Conservation (phyloP, 2,113 vertebrate species). For the Spea multiplicata region DNA sequence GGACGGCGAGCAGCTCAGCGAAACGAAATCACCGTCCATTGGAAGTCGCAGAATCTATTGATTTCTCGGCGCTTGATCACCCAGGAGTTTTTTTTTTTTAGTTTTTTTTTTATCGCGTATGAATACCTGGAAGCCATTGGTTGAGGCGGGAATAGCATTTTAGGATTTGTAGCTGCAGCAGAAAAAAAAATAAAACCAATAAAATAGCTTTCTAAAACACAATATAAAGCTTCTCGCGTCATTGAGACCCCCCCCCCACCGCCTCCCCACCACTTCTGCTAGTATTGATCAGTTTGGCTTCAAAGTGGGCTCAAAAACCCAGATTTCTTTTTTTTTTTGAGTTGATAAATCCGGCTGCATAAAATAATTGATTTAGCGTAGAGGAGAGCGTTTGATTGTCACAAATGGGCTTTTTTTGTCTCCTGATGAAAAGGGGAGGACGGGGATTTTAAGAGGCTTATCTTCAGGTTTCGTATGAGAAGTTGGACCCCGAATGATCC, state of each 20-base stretch:
- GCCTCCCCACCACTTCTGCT: constrained; percentile 49
- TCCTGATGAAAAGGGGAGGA: too few species aligned
- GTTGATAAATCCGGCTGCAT: not conserved
- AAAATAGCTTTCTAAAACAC: constrained; percentile 54
- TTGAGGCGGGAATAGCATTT: constrained; percentile 62
- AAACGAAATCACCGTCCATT: constrained; percentile 60
- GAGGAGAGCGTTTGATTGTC: not conserved
- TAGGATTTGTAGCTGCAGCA: constrained; percentile 63
- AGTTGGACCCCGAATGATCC: too few species aligned
- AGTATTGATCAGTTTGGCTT: constrained; percentile 47
- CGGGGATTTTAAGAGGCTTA: too few species aligned
- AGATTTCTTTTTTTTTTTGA: constrained; percentile 6
- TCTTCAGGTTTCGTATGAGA: too few species aligned
- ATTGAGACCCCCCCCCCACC: too few species aligned
- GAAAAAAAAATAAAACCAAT: constrained; percentile 47
- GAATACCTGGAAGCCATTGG: constrained; percentile 55
- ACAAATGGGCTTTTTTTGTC: too few species aligned
- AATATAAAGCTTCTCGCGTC: constrained; percentile 51
- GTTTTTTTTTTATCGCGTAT: constrained; percentile 52
- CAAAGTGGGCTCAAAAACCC: constrained; percentile 52
- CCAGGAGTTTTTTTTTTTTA: constrained; percentile 53
- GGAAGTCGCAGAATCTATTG: constrained; percentile 67
- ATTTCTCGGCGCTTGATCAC: constrained; percentile 65
- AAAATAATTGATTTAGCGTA: constrained; percentile 3
- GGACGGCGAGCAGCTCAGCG: constrained; percentile 63